Percentiles rank a stretch among this genome's conserved stretches.
Evolutionary conservation across 2,888 invertebrate genomes (phyloP).

Genomic region (Crioceris asparagi): DNA sequence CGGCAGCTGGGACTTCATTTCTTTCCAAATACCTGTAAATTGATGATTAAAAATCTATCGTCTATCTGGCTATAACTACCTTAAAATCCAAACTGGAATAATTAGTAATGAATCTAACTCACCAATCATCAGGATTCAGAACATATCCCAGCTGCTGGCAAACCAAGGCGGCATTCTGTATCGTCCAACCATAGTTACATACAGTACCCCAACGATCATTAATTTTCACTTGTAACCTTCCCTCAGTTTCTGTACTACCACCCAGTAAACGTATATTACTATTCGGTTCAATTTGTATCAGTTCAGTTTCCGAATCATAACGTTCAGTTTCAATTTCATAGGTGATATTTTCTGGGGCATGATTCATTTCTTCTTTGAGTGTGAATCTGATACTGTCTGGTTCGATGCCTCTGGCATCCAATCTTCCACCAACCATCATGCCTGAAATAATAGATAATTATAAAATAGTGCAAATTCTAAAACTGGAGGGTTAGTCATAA

Average conservation of each 20-base stretch:
- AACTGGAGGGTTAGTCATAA: too few species aligned
- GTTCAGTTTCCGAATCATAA: conserved; percentile 44
- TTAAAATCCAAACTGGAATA: too few species aligned
- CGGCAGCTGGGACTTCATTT: conserved; percentile 70
- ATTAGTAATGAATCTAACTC: conserved; percentile 5
- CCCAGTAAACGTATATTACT: conserved; percentile 72
- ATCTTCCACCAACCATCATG: conserved; percentile 92
- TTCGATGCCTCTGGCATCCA: conserved; percentile 70
- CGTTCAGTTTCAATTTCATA: conserved; percentile 42
- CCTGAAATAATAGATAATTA: too few species aligned
- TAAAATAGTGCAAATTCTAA: too few species aligned
- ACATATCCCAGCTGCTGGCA: conserved; percentile 92
- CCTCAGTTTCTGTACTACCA: conserved; percentile 72
- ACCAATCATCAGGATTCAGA: conserved; percentile 85
- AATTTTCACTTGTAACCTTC: conserved; percentile 74
- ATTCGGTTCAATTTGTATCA: conserved; percentile 49
- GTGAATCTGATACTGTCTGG: conserved; percentile 74
- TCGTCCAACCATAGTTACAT: conserved; percentile 93
- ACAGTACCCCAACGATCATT: conserved; percentile 93
- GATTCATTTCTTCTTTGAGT: conserved; percentile 61
- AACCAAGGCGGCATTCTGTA: conserved; percentile 80
- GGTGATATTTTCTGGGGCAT: conserved; percentile 52
- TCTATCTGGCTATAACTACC: too few species aligned
- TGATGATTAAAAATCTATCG: too few species aligned
- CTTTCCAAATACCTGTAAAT: conserved; percentile 53